Percentiles rank a stretch among this genome's conserved stretches.
These are phyloP conservation scores for Ptychodera flava DNA, from an alignment of 35 echinoderm and acorn worm genomes.

Conservation along the genomic window DNA sequence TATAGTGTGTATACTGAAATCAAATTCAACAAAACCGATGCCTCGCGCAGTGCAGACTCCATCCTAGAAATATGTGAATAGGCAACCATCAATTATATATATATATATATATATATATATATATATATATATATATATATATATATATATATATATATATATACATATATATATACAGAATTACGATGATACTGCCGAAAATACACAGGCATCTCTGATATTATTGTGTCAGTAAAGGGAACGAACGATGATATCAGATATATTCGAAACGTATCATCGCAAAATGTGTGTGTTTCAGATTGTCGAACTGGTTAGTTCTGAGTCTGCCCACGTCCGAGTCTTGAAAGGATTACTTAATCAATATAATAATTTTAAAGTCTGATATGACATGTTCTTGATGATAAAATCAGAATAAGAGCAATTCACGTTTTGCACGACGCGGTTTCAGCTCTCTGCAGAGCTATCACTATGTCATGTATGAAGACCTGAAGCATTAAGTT, in stretches of 20 bases:
- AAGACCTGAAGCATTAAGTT: no score
- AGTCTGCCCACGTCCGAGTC: no score
- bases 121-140: constrained; percentile 3
- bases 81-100: background rate
- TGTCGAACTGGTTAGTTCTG: no score
- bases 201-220: background rate
- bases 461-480: no score
- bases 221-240: background rate
- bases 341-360: no score
- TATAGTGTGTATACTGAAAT: background rate
- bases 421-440: no score
- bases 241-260: background rate
- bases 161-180: background rate
- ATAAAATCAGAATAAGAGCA: no score
- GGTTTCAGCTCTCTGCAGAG: no score
- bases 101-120: constrained; percentile 3
- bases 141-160: constrained; percentile 3
- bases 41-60: no score
- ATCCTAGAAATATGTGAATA: background rate
- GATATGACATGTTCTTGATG: no score
- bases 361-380: background rate
- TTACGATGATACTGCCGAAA: background rate
- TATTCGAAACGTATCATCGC: background rate
- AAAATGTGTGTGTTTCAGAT: background rate
- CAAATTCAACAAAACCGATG: background rate